Evolutionary conservation across 2,113 vertebrate genomes (phyloP).

Genomic region (Gambusia holbrooki): DNA sequence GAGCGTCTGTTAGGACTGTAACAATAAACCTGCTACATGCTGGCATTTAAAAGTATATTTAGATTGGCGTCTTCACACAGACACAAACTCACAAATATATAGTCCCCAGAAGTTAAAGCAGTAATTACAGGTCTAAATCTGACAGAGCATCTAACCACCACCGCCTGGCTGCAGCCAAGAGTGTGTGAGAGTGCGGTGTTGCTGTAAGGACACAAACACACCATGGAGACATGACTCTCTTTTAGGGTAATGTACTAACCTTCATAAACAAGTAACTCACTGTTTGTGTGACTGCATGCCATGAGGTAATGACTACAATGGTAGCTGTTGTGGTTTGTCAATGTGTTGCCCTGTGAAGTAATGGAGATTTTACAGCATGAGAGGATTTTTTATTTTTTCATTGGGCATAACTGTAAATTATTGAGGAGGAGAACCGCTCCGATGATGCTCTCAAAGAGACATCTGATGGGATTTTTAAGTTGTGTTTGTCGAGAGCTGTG

Average conservation of each 20-base stretch:
- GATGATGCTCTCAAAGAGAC: conserved; percentile 33
- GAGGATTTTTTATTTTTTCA: background rate
- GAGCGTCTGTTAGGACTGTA: background rate
- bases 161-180: conserved; percentile 41
- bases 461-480: background rate
- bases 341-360: background rate
- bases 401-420: conserved; percentile 35
- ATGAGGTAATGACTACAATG: background rate
- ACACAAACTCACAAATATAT: conserved; percentile 33
- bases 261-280: background rate
- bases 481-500: background rate
- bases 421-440: conserved; percentile 33
- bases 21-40: conserved; percentile 15
- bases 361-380: background rate
- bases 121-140: conserved; percentile 69
- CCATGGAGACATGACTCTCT: background rate
- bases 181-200: conserved; percentile 31
- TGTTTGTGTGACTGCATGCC: background rate
- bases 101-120: conserved; percentile 37
- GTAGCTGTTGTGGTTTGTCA: conserved; percentile 1
- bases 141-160: conserved; percentile 56
- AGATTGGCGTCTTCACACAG: conserved; percentile 22
- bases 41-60: background rate
- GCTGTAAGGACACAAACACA: background rate
- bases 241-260: background rate